These are phyloP conservation scores for Notamacropus eugenii DNA, from an alignment of 2,797 vertebrate genomes.

Conservation along the genomic window DNA sequence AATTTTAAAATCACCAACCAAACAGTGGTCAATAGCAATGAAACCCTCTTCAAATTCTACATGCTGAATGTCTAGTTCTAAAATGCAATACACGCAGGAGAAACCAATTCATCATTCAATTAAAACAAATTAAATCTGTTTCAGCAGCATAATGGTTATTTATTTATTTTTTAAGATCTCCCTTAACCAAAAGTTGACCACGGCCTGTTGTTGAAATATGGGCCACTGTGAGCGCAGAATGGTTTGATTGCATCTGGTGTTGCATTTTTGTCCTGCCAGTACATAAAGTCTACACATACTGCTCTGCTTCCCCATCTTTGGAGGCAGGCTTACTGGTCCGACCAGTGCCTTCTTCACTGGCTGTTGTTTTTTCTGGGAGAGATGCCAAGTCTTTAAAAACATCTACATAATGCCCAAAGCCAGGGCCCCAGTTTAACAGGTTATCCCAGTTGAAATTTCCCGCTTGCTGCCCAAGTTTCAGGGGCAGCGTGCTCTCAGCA, in stretches of 20 bases:
- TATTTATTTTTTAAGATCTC: slow-evolving; percentile 82
- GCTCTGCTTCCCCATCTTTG: slow-evolving; percentile 95
- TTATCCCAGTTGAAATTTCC: slow-evolving; percentile 98
- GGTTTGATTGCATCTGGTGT: slow-evolving; percentile 70
- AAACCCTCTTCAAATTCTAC: slow-evolving; percentile 80
- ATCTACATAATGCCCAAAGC: slow-evolving; percentile 97
- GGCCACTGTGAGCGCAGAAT: slow-evolving; percentile 76
- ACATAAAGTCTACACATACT: slow-evolving; percentile 92
- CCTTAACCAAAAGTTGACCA: slow-evolving; percentile 77
- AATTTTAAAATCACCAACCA: slow-evolving; percentile 81
- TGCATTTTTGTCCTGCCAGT: slow-evolving; percentile 61
- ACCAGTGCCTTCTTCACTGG: slow-evolving; percentile 91
- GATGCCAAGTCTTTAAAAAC: slow-evolving; percentile 98
- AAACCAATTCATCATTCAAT: slow-evolving; percentile 84
- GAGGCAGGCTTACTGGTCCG: slow-evolving; percentile 90
- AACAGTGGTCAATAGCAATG: slow-evolving; percentile 82
- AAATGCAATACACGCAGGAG: slow-evolving; percentile 85
- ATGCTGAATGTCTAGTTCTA: slow-evolving; percentile 82
- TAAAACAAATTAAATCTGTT: slow-evolving; percentile 83
- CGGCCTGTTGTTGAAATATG: slow-evolving; percentile 83
- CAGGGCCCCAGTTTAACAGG: slow-evolving; percentile 98
- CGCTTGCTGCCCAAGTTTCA: slow-evolving; percentile 91
- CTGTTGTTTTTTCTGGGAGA: slow-evolving; percentile 92
- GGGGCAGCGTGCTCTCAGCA: slow-evolving; percentile 89
- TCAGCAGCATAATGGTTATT: slow-evolving; percentile 88